A percentile compares a stretch with the other conserved stretches of the same genome.
Conservation (phyloP, 1,140 invertebrate species). For the Drosophila elegans region DNA sequence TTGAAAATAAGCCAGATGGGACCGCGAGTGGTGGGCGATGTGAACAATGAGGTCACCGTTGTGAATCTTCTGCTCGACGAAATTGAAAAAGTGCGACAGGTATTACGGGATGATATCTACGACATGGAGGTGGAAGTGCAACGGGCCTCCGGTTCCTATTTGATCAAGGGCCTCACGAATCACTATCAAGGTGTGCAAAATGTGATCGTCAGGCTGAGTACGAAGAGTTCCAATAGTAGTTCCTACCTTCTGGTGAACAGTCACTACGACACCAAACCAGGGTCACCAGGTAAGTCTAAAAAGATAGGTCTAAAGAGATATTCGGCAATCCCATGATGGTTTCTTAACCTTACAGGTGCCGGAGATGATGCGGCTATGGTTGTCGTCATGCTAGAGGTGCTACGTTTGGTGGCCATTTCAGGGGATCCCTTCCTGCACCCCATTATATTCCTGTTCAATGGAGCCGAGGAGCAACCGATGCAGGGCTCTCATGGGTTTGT, state of each 20-base stretch:
- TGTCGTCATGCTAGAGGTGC: constrained; percentile 95
- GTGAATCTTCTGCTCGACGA: constrained; percentile 86
- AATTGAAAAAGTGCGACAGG: constrained; percentile 49
- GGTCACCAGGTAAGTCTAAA: constrained; percentile 87
- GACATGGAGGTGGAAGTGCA: constrained; percentile 72
- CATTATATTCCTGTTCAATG: constrained; percentile 94
- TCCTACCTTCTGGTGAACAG: constrained; percentile 94
- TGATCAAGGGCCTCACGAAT: constrained; percentile 90
- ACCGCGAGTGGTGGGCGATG: constrained; percentile 88
- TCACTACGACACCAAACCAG: constrained; percentile 95
- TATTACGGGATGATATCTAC: constrained; percentile 61
- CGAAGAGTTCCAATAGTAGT: constrained; percentile 71
- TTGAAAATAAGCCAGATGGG: constrained; percentile 89
- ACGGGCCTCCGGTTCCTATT: constrained; percentile 90
- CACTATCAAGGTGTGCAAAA: constrained; percentile 90
- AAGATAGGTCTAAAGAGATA: too few relatives aligned
- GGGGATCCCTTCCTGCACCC: constrained; percentile 56
- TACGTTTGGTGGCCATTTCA: constrained; percentile 83
- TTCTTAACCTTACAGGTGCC: constrained; percentile 81
- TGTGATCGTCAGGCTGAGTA: constrained; percentile 90
- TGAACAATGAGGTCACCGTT: constrained; percentile 88
- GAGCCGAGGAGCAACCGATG: constrained; percentile 88
- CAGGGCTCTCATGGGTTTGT: constrained; percentile 92
- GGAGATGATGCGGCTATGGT: constrained; percentile 94
- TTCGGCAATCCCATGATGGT: too few relatives aligned